Conservation (phyloP, 2,113 vertebrate genomes). For the Erinaceus europaeus region DNA sequence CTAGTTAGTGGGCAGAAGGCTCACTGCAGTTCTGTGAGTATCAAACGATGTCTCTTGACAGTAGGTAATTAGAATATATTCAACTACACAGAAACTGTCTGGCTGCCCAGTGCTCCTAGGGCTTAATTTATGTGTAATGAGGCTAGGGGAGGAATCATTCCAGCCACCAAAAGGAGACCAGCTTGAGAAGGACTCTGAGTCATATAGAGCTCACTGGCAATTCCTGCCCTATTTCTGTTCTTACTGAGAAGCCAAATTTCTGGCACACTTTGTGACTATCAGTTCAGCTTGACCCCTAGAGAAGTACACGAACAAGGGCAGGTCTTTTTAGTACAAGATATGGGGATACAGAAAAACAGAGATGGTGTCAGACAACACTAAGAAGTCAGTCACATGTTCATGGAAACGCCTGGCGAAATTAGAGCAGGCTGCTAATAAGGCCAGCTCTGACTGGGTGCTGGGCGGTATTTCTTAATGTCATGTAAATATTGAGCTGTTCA, state of each 20-base stretch:
- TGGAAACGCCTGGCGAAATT: fast-evolving
- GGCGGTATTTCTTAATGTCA: not conserved
- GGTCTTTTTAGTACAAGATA: not conserved
- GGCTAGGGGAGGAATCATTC: not conserved
- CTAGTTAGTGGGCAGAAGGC: not conserved
- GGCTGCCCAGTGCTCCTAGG: not conserved
- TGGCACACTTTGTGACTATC: not conserved
- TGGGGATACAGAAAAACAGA: not conserved
- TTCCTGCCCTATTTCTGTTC: not conserved
- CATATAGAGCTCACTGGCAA: not conserved
- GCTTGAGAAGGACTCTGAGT: not conserved
- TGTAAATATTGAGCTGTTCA: not conserved
- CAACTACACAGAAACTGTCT: not conserved
- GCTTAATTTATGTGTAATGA: not conserved
- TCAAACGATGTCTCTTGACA: not conserved
- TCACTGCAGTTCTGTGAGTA: not conserved
- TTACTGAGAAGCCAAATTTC: not conserved
- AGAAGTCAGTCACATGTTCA: fast-evolving
- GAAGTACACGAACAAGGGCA: not conserved
- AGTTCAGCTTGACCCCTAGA: not conserved
- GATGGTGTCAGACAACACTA: not conserved
- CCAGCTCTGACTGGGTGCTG: not conserved
- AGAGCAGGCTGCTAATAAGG: not conserved
- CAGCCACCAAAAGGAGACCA: not conserved
- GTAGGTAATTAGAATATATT: not conserved